Base-by-base conservation (phyloP, 2,888 invertebrate genomes). In the Corbicula japonica region DNA sequence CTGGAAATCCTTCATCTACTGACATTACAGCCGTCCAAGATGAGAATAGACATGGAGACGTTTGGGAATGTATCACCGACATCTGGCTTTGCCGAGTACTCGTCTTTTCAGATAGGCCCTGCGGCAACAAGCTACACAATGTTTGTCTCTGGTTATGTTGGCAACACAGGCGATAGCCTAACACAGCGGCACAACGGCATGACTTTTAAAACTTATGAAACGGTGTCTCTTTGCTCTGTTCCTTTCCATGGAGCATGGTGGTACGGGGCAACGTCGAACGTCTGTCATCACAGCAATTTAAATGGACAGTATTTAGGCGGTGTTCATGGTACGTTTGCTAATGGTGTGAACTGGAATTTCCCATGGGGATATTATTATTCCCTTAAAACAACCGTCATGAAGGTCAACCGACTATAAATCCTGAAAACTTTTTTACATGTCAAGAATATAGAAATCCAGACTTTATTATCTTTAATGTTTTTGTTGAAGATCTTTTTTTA, bases 311-410 rank as follows among this genome's bases (percentile, higher is more conserved):
- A 68, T 15, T 18, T 5, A 1, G 1, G 2, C n/a, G 41, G 41
- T 21, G 28, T 18, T 28, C 41, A 61, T n/a, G 10, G 28, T 1
- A 21, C 12, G 12, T 38, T 8, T 26, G 41, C 41, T 41, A 26
- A 41, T 41, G 61, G 41, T 18, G 28, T 61, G 4, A 61, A 38
- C 30, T 61, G 61, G 61, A 1, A 26, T 1, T 15, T 23, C 18
- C 41, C 26, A 12, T 61, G 61, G 61, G 61, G 61, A 10, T 61
- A 61, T 41, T 1, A 61, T 38, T 38, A 41, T 15, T 61, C 61
- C 2, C 1, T 61, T 2, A 23, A 28, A 26, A 41, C 2, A 4
- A 15, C 30, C 12, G 41, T 41, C 3, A 61, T 61, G 61, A 26
- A 21, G n/a, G n/a, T n/a, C n/a, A n/a, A n/a, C n/a, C n/a, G n/a